These are phyloP conservation scores for Urocolius indicus DNA, from an alignment of 2,113 vertebrate species.

Conservation along the genomic window DNA sequence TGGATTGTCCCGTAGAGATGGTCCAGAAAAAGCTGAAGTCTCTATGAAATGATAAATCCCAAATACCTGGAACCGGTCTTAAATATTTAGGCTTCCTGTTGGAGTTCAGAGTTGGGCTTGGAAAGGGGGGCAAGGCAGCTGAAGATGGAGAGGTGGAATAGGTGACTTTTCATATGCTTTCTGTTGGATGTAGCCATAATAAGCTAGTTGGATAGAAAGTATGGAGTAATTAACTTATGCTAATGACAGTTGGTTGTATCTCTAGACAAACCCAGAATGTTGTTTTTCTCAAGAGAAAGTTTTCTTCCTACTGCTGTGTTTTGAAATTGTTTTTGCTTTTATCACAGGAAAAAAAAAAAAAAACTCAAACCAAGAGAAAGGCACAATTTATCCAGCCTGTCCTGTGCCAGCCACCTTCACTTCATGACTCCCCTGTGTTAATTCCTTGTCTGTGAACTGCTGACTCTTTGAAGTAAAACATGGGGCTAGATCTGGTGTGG, in stretches of 20 bases:
- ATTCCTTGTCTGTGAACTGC: neutral
- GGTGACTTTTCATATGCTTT: neutral
- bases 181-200: neutral
- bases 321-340: neutral
- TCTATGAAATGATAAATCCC: neutral
- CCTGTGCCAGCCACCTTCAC: neutral
- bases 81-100: neutral
- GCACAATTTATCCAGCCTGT: neutral
- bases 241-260: neutral
- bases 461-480: neutral
- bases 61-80: neutral
- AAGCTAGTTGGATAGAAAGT: neutral
- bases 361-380: neutral
- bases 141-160: neutral
- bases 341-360: neutral
- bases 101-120: neutral
- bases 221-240: neutral
- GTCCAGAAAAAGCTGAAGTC: neutral
- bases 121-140: neutral
- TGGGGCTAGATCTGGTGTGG: neutral
- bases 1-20: neutral
- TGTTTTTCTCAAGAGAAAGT: neutral
- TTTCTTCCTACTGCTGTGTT: neutral
- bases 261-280: neutral
- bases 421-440: neutral